Evolutionary conservation across 2,113 vertebrate species (phyloP).

Genomic region (Cynocephalus volans): DNA sequence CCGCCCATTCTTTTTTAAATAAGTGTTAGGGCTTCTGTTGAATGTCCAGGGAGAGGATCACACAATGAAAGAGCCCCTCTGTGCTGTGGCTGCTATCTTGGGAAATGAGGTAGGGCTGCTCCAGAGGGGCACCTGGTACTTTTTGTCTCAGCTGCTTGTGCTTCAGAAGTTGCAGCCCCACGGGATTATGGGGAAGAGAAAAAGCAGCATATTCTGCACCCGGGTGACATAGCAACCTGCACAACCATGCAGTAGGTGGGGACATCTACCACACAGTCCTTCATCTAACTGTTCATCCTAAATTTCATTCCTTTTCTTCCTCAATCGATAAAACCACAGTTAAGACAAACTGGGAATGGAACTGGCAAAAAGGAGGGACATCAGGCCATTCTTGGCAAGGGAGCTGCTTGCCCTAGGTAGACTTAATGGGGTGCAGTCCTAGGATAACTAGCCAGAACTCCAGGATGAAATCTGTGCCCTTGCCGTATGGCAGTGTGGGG

Average conservation of each 20-base stretch:
- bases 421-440: not conserved
- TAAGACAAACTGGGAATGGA: not conserved
- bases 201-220: not conserved
- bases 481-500: not conserved
- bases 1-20: not conserved
- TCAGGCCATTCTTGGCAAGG: not conserved
- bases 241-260: not conserved
- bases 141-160: not conserved
- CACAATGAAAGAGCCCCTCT: not conserved
- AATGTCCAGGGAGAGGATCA: not conserved
- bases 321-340: not conserved
- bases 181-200: not conserved
- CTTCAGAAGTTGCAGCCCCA: not conserved
- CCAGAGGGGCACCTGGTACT: not conserved
- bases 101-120: not conserved
- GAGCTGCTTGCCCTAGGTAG: not conserved
- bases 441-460: not conserved
- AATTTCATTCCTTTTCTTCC: not conserved
- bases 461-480: not conserved
- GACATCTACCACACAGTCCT: too few species aligned
- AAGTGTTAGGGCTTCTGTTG: not conserved
- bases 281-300: not conserved
- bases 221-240: not conserved
- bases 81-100: not conserved
- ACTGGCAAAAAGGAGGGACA: not conserved